Evolutionary conservation across 2,888 invertebrate genomes (phyloP).

Genomic region (Perithous albicinctus): DNA sequence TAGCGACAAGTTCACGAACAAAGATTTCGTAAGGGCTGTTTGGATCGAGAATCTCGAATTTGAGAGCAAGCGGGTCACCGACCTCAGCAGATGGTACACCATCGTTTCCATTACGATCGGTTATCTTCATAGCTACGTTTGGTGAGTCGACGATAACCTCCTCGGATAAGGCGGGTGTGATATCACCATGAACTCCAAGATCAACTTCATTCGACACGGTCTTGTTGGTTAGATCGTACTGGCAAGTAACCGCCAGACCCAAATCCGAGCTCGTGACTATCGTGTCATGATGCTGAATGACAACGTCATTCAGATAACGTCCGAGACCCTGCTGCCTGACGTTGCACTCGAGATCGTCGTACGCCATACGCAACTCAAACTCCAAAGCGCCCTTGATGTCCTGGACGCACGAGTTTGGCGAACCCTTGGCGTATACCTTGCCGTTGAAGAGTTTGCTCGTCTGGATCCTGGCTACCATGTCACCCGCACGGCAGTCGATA

Average conservation of each 20-base stretch:
- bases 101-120: slow-evolving; percentile 93
- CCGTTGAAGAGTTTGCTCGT: slow-evolving; percentile 97
- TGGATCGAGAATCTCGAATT: slow-evolving; percentile 96
- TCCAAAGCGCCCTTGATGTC: slow-evolving; percentile 95
- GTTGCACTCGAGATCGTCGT: slow-evolving; percentile 96
- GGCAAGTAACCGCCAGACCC: slow-evolving; percentile 96
- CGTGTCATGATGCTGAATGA: slow-evolving; percentile 97
- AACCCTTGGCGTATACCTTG: slow-evolving; percentile 97
- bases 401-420: slow-evolving; percentile 96
- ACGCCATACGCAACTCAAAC: slow-evolving; percentile 96
- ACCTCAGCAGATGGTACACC: slow-evolving; percentile 95
- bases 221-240: slow-evolving; percentile 97
- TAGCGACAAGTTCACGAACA: slow-evolving; percentile 96
- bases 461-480: slow-evolving; percentile 96
- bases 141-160: slow-evolving; percentile 97
- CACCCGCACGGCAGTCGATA: slow-evolving; percentile 95
- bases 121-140: slow-evolving; percentile 97
- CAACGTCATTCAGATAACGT: slow-evolving; percentile 95
- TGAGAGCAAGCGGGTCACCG: slow-evolving; percentile 95
- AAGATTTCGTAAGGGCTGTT: slow-evolving; percentile 98
- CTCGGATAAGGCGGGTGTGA: slow-evolving; percentile 93
- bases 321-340: slow-evolving; percentile 95
- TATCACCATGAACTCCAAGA: slow-evolving; percentile 95
- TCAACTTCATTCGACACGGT: slow-evolving; percentile 97
- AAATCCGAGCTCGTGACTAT: slow-evolving; percentile 97